Evolutionary conservation across 2,113 vertebrate species (phyloP).

Genomic region (Tympanuchus pallidicinctus): DNA sequence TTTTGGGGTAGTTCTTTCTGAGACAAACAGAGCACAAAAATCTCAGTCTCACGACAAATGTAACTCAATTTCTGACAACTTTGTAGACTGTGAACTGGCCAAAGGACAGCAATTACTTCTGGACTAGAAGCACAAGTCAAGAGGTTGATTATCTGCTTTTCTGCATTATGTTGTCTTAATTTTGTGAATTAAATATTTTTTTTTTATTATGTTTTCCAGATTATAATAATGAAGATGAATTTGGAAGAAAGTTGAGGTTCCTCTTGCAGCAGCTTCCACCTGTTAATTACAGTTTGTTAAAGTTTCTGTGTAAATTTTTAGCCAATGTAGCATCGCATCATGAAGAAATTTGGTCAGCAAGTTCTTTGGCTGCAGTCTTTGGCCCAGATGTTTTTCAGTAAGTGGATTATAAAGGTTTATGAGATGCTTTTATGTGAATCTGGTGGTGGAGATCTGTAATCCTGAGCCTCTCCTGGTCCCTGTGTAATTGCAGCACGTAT

Average conservation of each 20-base stretch:
- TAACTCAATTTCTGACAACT: neutral
- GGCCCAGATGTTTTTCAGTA: constrained; percentile 98
- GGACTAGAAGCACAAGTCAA: neutral
- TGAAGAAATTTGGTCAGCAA: constrained; percentile 93
- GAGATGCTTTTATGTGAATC: neutral
- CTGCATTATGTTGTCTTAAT: neutral
- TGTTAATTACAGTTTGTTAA: constrained; percentile 95
- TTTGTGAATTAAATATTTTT: constrained; percentile 44
- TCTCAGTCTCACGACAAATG: neutral
- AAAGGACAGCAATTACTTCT: too few relatives aligned
- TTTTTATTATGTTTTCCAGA: constrained; percentile 82
- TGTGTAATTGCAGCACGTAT: neutral
- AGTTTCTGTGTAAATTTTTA: constrained; percentile 96
- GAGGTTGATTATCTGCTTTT: neutral
- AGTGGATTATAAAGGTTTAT: constrained; percentile 70
- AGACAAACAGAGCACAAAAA: neutral
- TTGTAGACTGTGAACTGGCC: neutral
- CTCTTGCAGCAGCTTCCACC: constrained; percentile 96
- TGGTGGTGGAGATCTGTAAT: neutral
- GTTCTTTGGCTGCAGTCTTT: constrained; percentile 93
- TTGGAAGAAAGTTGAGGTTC: constrained; percentile 94
- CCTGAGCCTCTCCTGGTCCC: neutral
- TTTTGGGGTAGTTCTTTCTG: neutral
- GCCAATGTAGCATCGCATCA: constrained; percentile 93
- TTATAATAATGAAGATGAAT: constrained; percentile 94